These are phyloP conservation scores for Tachina fera DNA, from an alignment of 2,888 invertebrate species.

Conservation along the genomic window DNA sequence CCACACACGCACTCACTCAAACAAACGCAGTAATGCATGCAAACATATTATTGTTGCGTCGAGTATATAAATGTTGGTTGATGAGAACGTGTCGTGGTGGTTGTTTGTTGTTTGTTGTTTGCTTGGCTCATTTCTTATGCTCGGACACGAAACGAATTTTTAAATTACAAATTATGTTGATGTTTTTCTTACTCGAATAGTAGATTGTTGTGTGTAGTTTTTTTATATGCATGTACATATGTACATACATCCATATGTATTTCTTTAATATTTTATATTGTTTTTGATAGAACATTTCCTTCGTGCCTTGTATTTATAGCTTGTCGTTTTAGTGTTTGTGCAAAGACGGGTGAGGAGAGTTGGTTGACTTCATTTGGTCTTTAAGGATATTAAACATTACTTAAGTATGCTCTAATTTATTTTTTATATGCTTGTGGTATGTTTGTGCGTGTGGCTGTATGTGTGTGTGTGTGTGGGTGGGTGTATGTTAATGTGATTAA, in stretches of 20 bases:
- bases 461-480: background rate
- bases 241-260: background rate
- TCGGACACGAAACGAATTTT: constrained; percentile 71
- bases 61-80: background rate
- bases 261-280: constrained; percentile 14
- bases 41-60: constrained; percentile 21
- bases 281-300: constrained; percentile 22
- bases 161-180: constrained; percentile 71
- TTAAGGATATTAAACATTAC: constrained; percentile 58
- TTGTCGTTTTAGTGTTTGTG: constrained; percentile 4
- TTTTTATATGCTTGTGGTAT: constrained; percentile 38
- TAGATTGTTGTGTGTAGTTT: constrained; percentile 23
- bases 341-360: background rate
- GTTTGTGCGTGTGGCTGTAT: background rate
- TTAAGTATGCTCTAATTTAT: constrained; percentile 64
- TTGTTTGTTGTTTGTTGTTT: constrained; percentile 11
- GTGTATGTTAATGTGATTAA: background rate
- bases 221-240: background rate
- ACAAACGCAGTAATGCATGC: background rate
- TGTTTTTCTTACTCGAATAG: constrained; percentile 25
- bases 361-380: background rate
- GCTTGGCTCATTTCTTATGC: constrained; percentile 67
- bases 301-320: constrained; percentile 19
- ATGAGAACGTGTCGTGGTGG: background rate
- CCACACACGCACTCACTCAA: background rate